These are phyloP conservation scores for Leucoraja ocellata DNA, from an alignment of 2,797 vertebrate species.

Conservation along the genomic window DNA sequence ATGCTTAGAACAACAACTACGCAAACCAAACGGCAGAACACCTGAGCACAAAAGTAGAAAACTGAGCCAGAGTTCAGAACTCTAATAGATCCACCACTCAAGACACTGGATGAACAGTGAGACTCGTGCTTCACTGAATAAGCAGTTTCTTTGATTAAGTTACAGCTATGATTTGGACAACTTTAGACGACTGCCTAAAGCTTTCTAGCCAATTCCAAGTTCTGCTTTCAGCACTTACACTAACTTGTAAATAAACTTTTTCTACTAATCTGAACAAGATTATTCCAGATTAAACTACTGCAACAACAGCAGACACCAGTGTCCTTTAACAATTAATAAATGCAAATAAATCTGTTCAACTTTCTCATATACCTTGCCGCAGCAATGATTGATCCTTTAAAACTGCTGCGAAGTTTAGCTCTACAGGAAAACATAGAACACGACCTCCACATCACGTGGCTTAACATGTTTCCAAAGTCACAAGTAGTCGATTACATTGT, in stretches of 20 bases:
- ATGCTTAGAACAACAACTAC: constrained; percentile 25
- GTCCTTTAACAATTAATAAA: neutral
- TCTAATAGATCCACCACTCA: neutral
- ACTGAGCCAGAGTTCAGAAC: neutral
- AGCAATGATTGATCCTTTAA: neutral
- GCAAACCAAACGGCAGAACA: constrained; percentile 1
- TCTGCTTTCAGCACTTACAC: neutral
- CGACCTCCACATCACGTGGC: neutral
- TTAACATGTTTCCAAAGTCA: neutral
- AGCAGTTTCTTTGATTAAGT: neutral
- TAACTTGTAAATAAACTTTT: neutral
- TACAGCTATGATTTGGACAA: neutral
- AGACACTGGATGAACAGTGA: neutral
- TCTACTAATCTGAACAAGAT: neutral
- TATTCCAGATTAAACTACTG: neutral
- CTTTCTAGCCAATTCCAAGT: neutral
- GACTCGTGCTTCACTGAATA: neutral
- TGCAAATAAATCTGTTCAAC: neutral
- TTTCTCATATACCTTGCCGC: neutral
- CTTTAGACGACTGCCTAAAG: neutral
- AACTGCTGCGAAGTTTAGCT: neutral
- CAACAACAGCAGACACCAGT: neutral
- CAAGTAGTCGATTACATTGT: neutral
- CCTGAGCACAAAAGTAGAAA: constrained; percentile 13
- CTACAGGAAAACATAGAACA: neutral